These are phyloP conservation scores for Sterna hirundo DNA, from an alignment of 2,113 vertebrate genomes.

Conservation along the genomic window DNA sequence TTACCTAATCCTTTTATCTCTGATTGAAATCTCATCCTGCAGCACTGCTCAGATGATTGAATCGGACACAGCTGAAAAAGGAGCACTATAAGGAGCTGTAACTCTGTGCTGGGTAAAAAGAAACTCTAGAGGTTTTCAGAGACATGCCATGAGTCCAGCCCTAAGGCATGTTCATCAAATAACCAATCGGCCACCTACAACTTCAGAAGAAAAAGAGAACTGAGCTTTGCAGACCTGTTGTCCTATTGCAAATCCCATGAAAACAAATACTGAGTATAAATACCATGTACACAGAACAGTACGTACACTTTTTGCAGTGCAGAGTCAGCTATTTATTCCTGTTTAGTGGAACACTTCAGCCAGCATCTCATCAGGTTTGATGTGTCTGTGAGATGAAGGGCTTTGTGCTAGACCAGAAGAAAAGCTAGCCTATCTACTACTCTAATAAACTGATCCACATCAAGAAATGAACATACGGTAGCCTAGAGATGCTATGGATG, in stretches of 20 bases:
- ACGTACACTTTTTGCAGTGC: background rate
- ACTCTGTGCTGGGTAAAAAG: background rate
- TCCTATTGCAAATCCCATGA: background rate
- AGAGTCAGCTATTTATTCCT: background rate
- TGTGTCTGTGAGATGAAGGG: background rate
- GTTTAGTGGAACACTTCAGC: background rate
- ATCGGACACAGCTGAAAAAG: background rate
- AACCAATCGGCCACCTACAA: background rate
- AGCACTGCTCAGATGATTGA: background rate
- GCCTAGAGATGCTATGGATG: rapidly evolving
- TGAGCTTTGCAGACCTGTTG: background rate
- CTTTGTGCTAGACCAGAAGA: background rate
- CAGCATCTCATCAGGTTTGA: background rate
- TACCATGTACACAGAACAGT: background rate
- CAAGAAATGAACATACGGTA: background rate
- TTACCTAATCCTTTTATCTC: background rate
- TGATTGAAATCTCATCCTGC: background rate
- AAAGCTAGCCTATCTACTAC: background rate
- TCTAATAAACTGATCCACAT: background rate
- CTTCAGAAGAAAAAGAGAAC: background rate
- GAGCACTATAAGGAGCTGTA: background rate
- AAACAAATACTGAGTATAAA: background rate
- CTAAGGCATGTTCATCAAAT: background rate
- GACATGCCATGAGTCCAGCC: background rate
- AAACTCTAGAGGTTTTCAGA: background rate